Conservation (phyloP, 2,113 vertebrate genomes). For the Mirounga angustirostris region DNA sequence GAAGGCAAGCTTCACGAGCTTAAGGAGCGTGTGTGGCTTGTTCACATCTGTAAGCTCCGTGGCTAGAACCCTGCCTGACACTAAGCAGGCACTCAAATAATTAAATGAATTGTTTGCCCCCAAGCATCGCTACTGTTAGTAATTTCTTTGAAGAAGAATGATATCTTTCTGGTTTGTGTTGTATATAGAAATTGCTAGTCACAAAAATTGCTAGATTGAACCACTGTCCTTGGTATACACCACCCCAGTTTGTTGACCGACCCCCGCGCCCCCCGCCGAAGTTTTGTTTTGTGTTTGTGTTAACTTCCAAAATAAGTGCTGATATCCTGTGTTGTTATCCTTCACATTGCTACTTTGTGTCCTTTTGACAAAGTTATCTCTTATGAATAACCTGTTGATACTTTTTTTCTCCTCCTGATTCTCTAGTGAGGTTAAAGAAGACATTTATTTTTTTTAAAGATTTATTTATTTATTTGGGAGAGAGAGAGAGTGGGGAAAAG, state of each 20-base stretch:
- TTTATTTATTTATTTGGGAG: neutral
- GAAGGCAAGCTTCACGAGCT: neutral
- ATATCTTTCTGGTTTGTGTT: slow-evolving; percentile 4
- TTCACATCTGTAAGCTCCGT: neutral
- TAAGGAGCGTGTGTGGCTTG: neutral
- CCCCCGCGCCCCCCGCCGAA: neutral
- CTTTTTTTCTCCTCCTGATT: neutral
- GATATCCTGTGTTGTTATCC: neutral
- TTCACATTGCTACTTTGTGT: neutral
- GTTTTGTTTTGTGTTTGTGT: neutral
- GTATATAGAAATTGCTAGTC: neutral
- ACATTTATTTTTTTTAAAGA: neutral
- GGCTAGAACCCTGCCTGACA: neutral
- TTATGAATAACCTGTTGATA: neutral
- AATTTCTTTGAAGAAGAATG: slow-evolving; percentile 22
- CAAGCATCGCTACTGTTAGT: neutral
- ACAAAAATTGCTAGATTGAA: neutral
- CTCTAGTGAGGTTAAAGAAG: neutral
- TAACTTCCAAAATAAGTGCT: neutral
- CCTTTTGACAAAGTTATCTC: neutral
- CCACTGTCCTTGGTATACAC: neutral
- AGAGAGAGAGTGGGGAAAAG: neutral
- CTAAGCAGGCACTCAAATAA: neutral
- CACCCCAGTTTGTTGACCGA: neutral
- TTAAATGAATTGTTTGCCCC: neutral